phyloP scores from a whole-genome alignment of 2,113 vertebrate species.

The Anoplopoma fimbria region DNA sequence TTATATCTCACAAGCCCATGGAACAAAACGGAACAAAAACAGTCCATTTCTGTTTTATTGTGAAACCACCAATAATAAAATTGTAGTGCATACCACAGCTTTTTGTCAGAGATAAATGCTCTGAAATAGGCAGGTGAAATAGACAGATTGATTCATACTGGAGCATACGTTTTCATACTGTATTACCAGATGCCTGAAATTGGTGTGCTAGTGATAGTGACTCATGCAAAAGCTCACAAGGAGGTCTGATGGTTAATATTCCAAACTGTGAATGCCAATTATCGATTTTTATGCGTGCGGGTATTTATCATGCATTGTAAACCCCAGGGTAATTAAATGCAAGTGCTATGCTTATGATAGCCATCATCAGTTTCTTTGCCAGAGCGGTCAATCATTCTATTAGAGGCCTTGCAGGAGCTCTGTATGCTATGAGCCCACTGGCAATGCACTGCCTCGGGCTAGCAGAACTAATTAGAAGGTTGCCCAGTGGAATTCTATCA shows the following conservation, averaged over 20 bases:
- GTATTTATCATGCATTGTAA: constrained; percentile 81
- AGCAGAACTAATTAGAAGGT: constrained; percentile 85
- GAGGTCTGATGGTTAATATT: constrained; percentile 68
- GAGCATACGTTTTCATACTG: constrained; percentile 33
- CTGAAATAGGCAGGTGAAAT: constrained; percentile 10
- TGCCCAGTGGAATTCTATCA: constrained; percentile 82
- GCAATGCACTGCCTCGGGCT: constrained; percentile 77
- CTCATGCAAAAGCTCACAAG: constrained; percentile 40
- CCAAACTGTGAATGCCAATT: constrained; percentile 75
- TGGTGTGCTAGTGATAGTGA: constrained; percentile 19
- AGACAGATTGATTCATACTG: constrained; percentile 44
- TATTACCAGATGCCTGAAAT: constrained; percentile 24
- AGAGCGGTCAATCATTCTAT: constrained; percentile 82
- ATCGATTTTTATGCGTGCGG: constrained; percentile 80
- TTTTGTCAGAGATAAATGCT: constrained; percentile 43
- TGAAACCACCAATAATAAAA: constrained; percentile 28
- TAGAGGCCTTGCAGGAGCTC: constrained; percentile 75
- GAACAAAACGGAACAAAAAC: constrained; percentile 45
- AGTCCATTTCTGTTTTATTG: constrained; percentile 28
- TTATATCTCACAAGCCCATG: constrained; percentile 56
- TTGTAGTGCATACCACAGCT: neutral
- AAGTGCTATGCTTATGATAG: constrained; percentile 79
- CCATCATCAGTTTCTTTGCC: constrained; percentile 78
- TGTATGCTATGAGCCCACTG: constrained; percentile 74
- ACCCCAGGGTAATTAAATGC: constrained; percentile 82